These are phyloP conservation scores for Aphyosemion australe DNA, from an alignment of 2,113 vertebrate species.

Conservation along the genomic window DNA sequence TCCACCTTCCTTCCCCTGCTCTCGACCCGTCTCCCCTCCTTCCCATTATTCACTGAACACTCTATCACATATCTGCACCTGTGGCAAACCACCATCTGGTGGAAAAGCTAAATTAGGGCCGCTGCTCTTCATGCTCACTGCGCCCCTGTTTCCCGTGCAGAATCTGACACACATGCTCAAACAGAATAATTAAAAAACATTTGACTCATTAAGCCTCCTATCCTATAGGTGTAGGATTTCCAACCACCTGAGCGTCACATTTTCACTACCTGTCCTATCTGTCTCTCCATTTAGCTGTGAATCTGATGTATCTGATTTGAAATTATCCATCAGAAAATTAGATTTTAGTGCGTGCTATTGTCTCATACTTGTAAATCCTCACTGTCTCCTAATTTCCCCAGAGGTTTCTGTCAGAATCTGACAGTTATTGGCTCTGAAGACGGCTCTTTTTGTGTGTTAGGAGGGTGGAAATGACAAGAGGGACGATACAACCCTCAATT, in stretches of 20 bases:
- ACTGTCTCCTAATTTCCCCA: conserved; percentile 60
- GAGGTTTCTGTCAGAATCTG: conserved; percentile 31
- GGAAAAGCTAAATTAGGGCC: conserved; percentile 53
- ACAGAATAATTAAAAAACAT: conserved; percentile 55
- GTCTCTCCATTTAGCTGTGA: conserved; percentile 45
- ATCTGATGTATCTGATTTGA: conserved; percentile 59
- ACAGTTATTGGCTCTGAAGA: conserved; percentile 25
- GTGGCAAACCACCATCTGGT: conserved; percentile 67
- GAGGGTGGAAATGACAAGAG: background rate
- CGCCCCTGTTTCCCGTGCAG: conserved; percentile 24
- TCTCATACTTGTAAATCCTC: conserved; percentile 56
- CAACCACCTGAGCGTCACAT: conserved; percentile 4
- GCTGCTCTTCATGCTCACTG: conserved; percentile 58
- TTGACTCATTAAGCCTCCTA: conserved; percentile 49
- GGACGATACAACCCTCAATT: background rate
- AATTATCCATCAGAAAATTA: conserved; percentile 53
- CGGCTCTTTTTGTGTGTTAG: conserved; percentile 11
- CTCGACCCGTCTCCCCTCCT: conserved; percentile 17
- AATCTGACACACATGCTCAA: conserved; percentile 53
- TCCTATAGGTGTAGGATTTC: conserved; percentile 27
- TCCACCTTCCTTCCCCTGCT: conserved; percentile 35
- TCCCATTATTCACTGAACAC: conserved; percentile 48
- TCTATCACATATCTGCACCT: conserved; percentile 59
- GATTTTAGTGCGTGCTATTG: conserved; percentile 62
- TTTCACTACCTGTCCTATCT: background rate